phyloP scores from a whole-genome alignment of 2,888 invertebrate genomes.

The Syritta pipiens region DNA sequence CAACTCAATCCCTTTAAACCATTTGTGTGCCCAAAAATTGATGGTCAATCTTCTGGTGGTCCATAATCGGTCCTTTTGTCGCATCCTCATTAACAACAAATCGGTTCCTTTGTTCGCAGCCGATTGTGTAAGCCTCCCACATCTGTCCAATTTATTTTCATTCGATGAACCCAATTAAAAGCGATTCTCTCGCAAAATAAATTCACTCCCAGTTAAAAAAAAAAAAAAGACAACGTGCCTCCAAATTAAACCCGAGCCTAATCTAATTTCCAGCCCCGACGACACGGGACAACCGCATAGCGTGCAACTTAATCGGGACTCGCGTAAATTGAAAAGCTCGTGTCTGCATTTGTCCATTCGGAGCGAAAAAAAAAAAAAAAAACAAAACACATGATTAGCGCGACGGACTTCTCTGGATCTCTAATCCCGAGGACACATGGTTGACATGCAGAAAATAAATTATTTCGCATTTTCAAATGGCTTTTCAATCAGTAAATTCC shows the following conservation, averaged over 20 bases:
- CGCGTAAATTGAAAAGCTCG: constrained; percentile 31
- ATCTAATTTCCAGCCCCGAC: constrained; percentile 51
- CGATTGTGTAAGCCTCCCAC: too few species aligned
- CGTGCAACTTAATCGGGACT: constrained; percentile 43
- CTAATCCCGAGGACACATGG: constrained; percentile 18
- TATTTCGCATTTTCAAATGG: constrained; percentile 22
- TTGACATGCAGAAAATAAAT: constrained; percentile 19
- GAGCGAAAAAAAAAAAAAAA: not conserved
- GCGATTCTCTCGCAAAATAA: constrained; percentile 9
- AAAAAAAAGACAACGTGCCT: too few species aligned
- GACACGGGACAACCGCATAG: constrained; percentile 7
- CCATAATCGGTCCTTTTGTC: too few species aligned
- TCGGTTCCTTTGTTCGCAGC: too few species aligned
- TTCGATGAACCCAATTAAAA: constrained; percentile 44
- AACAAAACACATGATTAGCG: not conserved
- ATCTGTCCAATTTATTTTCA: constrained; percentile 20
- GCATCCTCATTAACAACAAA: too few species aligned
- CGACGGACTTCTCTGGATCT: constrained; percentile 9
- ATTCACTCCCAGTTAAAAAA: too few species aligned
- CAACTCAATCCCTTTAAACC: too few species aligned
- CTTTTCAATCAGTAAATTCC: constrained; percentile 35
- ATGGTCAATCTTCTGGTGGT: too few species aligned
- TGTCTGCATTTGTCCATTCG: not conserved
- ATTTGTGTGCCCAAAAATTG: too few species aligned
- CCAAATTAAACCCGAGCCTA: constrained; percentile 18